phyloP scores from a whole-genome alignment of 1,140 invertebrate genomes.

The Tribolium castaneum region DNA sequence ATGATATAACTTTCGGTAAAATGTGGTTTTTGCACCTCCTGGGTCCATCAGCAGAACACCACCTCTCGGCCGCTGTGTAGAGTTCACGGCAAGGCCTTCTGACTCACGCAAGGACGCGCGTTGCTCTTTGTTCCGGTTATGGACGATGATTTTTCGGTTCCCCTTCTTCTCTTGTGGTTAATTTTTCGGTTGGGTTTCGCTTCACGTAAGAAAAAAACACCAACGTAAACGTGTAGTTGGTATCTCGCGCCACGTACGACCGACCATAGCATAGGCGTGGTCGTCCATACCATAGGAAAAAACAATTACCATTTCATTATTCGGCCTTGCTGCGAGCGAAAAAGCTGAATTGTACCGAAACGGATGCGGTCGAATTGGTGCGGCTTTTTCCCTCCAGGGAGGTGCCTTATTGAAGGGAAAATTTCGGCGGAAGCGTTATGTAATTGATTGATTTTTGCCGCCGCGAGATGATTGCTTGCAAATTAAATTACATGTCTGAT shows the following conservation, averaged over 20 bases:
- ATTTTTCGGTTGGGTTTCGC: not conserved
- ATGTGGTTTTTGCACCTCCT: no score
- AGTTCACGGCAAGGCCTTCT: slow-evolving; percentile 55
- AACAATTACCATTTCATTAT: not conserved
- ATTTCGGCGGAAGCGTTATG: no score
- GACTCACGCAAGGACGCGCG: slow-evolving; percentile 57
- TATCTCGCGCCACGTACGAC: not conserved
- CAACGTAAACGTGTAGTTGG: not conserved
- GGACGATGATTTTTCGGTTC: slow-evolving; percentile 30
- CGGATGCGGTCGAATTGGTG: not conserved
- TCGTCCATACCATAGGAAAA: not conserved
- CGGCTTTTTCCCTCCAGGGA: no score
- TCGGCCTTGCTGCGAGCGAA: slow-evolving; percentile 6
- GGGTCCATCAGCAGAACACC: not conserved
- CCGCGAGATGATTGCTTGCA: no score
- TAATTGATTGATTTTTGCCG: no score
- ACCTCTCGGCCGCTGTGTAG: not conserved
- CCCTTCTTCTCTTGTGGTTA: not conserved
- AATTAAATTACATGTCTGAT: no score
- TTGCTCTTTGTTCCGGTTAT: slow-evolving; percentile 58
- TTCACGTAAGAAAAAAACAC: not conserved
- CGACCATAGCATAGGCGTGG: not conserved
- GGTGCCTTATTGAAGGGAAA: no score
- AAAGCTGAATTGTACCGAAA: not conserved
- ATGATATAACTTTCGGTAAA: no score